Percentiles rank a stretch among this genome's conserved stretches.
These are phyloP conservation scores for Lota lota DNA, from an alignment of 2,113 vertebrate species.

Conservation along the genomic window DNA sequence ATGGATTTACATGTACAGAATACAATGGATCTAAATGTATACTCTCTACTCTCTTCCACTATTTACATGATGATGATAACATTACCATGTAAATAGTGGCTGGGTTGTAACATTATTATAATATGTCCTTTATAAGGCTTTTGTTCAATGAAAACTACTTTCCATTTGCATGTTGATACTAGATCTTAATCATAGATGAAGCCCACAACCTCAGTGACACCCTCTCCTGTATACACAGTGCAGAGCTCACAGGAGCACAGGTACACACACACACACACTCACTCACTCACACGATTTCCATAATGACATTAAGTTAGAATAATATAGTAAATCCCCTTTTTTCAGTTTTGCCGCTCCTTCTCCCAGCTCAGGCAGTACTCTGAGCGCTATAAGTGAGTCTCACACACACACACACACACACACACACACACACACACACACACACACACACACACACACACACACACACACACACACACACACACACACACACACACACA, in stretches of 20 bases:
- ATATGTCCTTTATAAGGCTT: too few species aligned
- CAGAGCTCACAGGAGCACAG: constrained; percentile 86
- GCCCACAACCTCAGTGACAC: constrained; percentile 96
- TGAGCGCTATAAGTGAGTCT: constrained; percentile 86
- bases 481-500: too few species aligned
- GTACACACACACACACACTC: constrained; percentile 56
- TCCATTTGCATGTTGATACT: too few species aligned
- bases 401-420: too few species aligned
- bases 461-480: too few species aligned
- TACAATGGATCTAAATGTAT: not conserved
- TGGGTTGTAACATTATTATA: not conserved
- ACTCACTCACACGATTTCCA: too few species aligned
- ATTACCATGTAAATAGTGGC: not conserved
- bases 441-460: not conserved
- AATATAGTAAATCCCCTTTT: not conserved
- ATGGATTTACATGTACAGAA: not conserved
- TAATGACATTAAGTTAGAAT: too few species aligned
- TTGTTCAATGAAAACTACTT: too few species aligned
- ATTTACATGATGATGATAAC: not conserved
- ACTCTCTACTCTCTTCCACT: not conserved
- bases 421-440: not conserved
- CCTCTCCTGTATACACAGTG: constrained; percentile 85
- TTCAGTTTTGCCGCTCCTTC: constrained; percentile 87
- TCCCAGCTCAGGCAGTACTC: constrained; percentile 90
- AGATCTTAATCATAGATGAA: constrained; percentile 83